phyloP scores from a whole-genome alignment of 2,888 invertebrate species.

The Pollenia griseotomentosa region DNA sequence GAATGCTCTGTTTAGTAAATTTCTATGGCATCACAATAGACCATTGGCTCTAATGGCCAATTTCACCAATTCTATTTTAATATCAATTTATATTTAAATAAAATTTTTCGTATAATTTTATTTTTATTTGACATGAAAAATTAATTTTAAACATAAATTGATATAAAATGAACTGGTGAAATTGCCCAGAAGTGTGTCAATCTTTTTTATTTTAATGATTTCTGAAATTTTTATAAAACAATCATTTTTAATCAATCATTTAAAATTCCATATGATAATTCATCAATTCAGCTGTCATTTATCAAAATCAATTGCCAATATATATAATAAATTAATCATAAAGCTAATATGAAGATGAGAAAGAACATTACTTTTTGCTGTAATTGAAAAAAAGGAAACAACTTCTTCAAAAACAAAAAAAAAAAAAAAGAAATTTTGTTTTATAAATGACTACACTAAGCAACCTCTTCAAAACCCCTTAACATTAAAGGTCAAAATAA shows the following conservation, averaged over 20 bases:
- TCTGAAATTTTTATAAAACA: too few relatives aligned
- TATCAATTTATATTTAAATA: too few relatives aligned
- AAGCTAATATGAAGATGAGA: constrained; percentile 2
- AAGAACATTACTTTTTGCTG: neutral
- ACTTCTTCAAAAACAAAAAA: neutral
- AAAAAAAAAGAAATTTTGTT: neutral
- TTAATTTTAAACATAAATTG: too few relatives aligned
- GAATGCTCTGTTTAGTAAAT: too few relatives aligned
- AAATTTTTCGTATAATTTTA: too few relatives aligned
- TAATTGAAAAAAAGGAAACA: neutral
- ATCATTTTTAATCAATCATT: constrained; percentile 4
- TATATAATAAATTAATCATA: constrained; percentile 75
- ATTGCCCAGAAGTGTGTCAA: too few relatives aligned
- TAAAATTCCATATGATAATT: constrained; percentile 48
- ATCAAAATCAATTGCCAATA: constrained; percentile 75
- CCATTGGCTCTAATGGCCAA: too few relatives aligned
- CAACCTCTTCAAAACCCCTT: neutral
- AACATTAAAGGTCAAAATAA: constrained; percentile 33
- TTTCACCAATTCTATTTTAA: too few relatives aligned
- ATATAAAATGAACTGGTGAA: too few relatives aligned
- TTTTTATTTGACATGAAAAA: too few relatives aligned
- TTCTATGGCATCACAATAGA: too few relatives aligned
- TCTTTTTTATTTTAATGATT: too few relatives aligned
- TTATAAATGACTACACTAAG: neutral
- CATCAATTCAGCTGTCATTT: constrained; percentile 66